Conservation (phyloP, 2,888 invertebrate species). For the Camponotus fellah region DNA sequence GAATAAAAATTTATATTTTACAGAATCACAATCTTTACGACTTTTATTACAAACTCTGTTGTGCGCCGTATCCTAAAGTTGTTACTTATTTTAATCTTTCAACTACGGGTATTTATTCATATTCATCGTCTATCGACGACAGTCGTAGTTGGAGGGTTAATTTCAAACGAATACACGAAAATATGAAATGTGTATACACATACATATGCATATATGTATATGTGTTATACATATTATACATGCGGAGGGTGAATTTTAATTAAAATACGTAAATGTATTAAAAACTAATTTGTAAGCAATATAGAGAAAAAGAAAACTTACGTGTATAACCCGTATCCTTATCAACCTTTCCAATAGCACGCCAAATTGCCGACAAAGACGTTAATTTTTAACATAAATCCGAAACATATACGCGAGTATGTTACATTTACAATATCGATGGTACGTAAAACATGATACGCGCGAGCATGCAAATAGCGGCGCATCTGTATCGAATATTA, state of each 20-base stretch:
- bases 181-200: background rate
- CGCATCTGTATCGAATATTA: constrained; percentile 38
- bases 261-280: background rate
- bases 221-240: background rate
- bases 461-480: constrained; percentile 6
- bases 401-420: background rate
- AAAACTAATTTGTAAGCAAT: background rate
- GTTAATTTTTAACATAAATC: background rate
- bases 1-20: background rate
- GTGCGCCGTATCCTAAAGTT: background rate
- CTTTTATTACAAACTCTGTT: background rate
- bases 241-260: background rate
- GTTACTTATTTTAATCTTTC: background rate
- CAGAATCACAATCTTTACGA: background rate
- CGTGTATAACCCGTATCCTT: background rate
- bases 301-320: background rate
- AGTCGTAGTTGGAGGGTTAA: too few relatives aligned
- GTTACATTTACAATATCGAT: background rate
- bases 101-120: too few relatives aligned
- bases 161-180: background rate
- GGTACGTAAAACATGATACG: background rate
- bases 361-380: background rate
- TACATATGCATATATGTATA: too few relatives aligned
- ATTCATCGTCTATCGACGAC: too few relatives aligned
- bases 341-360: background rate